A percentile compares a stretch with the other conserved stretches of the same genome.
Evolutionary conservation across 2,888 invertebrate species (phyloP).

Genomic region (Morpho helenor): DNA sequence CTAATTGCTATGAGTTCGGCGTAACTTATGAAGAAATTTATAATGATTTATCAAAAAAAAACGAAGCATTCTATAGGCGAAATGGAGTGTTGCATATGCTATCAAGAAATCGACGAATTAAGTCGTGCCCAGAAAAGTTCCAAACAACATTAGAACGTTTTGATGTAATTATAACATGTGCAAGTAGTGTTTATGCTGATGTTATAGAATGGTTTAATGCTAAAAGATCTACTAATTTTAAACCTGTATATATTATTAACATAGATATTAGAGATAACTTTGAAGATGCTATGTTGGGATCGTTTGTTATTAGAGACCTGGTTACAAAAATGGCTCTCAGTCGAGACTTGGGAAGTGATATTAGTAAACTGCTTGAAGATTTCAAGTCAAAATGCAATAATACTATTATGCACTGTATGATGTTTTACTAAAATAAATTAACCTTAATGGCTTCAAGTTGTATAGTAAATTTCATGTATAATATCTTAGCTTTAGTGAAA

Average conservation of each 20-base stretch:
- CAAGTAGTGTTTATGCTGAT: slow-evolving; percentile 99
- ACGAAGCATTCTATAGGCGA: slow-evolving; percentile 96
- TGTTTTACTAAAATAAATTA: slow-evolving; percentile 83
- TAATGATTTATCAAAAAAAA: slow-evolving; percentile 93
- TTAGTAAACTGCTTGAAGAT: slow-evolving; percentile 96
- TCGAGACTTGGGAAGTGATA: slow-evolving; percentile 97
- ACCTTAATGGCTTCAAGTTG: too few species aligned
- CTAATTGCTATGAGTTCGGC: slow-evolving; percentile 98
- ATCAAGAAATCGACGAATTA: slow-evolving; percentile 97
- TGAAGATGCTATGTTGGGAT: slow-evolving; percentile 99
- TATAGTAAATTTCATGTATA: too few species aligned
- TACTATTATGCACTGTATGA: slow-evolving; percentile 94
- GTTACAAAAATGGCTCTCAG: slow-evolving; percentile 93
- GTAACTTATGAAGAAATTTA: slow-evolving; percentile 97
- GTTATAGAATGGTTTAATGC: slow-evolving; percentile 95
- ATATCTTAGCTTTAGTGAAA: too few species aligned
- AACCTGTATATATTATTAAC: slow-evolving; percentile 97
- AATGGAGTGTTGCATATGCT: slow-evolving; percentile 99
- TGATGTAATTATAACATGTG: slow-evolving; percentile 97
- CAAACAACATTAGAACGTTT: slow-evolving; percentile 93
- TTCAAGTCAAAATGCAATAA: slow-evolving; percentile 94
- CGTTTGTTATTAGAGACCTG: slow-evolving; percentile 97
- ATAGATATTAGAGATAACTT: slow-evolving; percentile 99
- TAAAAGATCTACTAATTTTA: slow-evolving; percentile 87
- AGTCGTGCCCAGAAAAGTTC: slow-evolving; percentile 95